Conservation (phyloP, 2,113 vertebrate genomes). For the Gallinago undulata region DNA sequence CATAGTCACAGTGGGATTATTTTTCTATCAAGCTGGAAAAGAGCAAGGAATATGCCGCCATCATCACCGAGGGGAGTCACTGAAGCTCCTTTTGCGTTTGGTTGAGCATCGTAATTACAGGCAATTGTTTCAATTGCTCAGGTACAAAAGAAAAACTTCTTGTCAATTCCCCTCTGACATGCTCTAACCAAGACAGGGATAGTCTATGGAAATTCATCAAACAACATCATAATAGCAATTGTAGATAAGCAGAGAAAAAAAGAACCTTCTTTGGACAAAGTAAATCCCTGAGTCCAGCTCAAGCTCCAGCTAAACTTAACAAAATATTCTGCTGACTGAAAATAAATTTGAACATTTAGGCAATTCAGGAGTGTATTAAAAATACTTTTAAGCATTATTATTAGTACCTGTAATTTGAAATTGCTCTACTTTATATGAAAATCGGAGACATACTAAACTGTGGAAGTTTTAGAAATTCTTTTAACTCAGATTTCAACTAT, state of each 20-base stretch:
- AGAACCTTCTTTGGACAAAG: background rate
- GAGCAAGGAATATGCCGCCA: background rate
- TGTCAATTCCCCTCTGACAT: background rate
- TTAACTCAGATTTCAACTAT: background rate
- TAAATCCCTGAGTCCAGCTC: background rate
- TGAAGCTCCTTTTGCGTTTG: background rate
- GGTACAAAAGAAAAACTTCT: background rate
- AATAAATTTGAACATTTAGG: background rate
- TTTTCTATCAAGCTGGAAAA: background rate
- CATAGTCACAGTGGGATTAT: background rate
- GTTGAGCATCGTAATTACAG: background rate
- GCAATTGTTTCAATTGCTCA: accelerated
- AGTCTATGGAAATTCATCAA: background rate
- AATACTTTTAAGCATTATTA: background rate
- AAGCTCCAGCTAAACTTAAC: background rate
- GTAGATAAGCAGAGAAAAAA: background rate
- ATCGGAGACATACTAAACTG: accelerated
- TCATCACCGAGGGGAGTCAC: background rate
- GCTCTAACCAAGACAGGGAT: background rate
- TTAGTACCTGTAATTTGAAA: background rate
- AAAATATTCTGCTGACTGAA: background rate
- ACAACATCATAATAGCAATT: background rate
- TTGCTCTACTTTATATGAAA: background rate
- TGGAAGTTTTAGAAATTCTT: background rate
- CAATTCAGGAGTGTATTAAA: background rate